These are phyloP conservation scores for Myodes glareolus DNA, from an alignment of 2,113 vertebrate species.

Conservation along the genomic window DNA sequence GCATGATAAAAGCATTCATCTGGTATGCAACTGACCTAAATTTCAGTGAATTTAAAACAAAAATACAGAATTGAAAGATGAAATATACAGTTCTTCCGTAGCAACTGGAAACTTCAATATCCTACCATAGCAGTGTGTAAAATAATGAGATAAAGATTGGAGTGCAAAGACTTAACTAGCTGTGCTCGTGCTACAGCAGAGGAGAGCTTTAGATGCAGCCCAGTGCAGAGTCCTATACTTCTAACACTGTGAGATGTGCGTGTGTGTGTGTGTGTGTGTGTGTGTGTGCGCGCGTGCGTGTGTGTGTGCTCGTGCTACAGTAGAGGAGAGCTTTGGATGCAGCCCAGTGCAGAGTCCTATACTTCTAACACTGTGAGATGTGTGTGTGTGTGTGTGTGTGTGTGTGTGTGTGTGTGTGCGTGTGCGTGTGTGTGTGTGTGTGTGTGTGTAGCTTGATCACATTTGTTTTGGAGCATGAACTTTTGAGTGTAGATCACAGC, in stretches of 20 bases:
- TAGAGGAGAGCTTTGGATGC: too few species aligned
- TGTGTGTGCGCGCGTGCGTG: too few species aligned
- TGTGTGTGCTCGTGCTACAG: too few species aligned
- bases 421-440: not conserved
- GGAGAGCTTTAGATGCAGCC: not conserved
- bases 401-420: not conserved
- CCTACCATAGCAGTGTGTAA: not conserved
- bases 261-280: too few species aligned
- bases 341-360: too few species aligned
- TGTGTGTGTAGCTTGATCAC: not conserved
- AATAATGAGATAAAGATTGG: not conserved
- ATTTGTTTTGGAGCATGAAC: not conserved
- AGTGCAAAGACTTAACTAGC: not conserved
- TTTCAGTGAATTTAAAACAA: not conserved
- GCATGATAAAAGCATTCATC: not conserved
- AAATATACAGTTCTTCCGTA: not conserved
- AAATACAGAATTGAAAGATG: not conserved
- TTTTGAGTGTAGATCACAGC: not conserved
- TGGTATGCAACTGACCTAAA: not conserved
- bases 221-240: not conserved
- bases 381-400: not conserved
- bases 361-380: too few species aligned
- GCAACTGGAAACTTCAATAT: not conserved
- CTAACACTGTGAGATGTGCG: not conserved
- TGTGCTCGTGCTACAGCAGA: not conserved